These are phyloP conservation scores for Trichogramma evanescens DNA, from an alignment of 2,888 invertebrate species.

Conservation along the genomic window DNA sequence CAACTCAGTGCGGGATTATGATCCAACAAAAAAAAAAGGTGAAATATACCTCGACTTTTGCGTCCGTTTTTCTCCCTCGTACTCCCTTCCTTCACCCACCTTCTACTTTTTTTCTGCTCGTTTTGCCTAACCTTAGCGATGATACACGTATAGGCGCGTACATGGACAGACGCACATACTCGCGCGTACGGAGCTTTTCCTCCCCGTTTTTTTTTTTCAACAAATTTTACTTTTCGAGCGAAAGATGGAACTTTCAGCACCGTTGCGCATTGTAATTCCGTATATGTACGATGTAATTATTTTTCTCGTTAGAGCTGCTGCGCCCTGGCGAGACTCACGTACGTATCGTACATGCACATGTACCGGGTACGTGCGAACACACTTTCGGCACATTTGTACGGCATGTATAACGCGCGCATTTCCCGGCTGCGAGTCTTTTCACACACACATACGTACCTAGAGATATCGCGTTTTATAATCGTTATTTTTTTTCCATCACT, in stretches of 20 bases:
- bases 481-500: too few relatives aligned
- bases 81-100: neutral
- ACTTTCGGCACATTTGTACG: too few relatives aligned
- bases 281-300: constrained; percentile 10
- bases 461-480: too few relatives aligned
- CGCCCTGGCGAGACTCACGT: neutral
- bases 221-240: neutral
- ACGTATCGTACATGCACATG: too few relatives aligned
- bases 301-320: constrained; percentile 13
- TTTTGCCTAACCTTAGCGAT: neutral
- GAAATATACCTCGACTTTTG: constrained; percentile 10
- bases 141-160: too few relatives aligned
- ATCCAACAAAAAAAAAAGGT: constrained; percentile 16
- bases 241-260: constrained; percentile 4
- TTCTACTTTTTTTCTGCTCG: neutral
- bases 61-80: constrained; percentile 16
- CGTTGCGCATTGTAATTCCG: constrained; percentile 10
- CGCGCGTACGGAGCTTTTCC: neutral
- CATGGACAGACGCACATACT: neutral
- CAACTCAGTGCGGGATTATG: constrained; percentile 3
- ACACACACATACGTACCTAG: too few relatives aligned
- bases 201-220: neutral
- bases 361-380: too few relatives aligned
- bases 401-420: too few relatives aligned
- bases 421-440: too few relatives aligned